Base-by-base conservation (phyloP, 2,113 vertebrate species). In the Tetrao urogallus region DNA sequence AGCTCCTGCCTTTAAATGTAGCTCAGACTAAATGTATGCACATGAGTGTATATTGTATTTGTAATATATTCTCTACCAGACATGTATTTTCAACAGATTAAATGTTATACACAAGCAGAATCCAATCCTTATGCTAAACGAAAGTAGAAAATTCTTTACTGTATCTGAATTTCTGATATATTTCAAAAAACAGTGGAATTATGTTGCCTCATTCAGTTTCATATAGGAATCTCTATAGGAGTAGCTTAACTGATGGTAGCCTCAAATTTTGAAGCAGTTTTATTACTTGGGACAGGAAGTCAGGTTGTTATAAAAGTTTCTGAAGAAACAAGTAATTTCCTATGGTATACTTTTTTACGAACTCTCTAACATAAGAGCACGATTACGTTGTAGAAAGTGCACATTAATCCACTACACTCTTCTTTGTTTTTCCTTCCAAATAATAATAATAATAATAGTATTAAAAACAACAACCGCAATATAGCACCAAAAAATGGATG, bases 31-130 rank as follows among this genome's bases (percentile, higher is more conserved):
- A 58, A 54, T 34, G 4, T 9, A 17, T 11, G n/a, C 5, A 6
- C 1, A 3, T 1, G 12, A 25, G 0, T 28, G 8, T 13, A 15
- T 9, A 7, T 30, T 17, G 11, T 9, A 10, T n/a, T 8, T 47
- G 14, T 22, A 57, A 67, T 1, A 1, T 22, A 6, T 47, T 58
- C 11, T 57, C 20, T 69, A 1, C 3, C 25, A 48, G 17, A 5
- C 8, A 67, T 58, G 5, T 38, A 28, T 64, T 83, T 72, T 80
- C 19, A 69, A 15, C 17, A 5, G 8, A 17, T 11, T 47, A 38
- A 83, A 80, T 5, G 3, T 34, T 43, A 79, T 47, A 76, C 10
- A 9, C 1, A 38, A 28, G 4, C 48, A 20, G 22, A 69, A 5
- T 52, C 7, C 34, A 57, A 34, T 20, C 8, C 2, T 83, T 2